Evolutionary conservation across 2,113 vertebrate species (phyloP).

Genomic region (Archilochus colubris): DNA sequence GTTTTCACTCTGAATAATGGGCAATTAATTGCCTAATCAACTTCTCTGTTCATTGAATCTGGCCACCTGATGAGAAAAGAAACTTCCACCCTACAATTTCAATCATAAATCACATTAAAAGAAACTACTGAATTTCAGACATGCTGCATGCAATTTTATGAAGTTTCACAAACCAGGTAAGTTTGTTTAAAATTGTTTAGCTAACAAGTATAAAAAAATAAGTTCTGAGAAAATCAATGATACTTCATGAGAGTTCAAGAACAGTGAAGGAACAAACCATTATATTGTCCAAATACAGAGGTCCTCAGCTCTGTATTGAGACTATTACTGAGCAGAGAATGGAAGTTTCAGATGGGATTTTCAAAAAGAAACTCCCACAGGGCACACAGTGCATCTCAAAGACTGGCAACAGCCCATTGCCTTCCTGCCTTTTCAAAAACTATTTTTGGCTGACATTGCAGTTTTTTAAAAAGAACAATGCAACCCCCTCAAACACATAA

Average conservation of each 20-base stretch:
- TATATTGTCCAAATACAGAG: not conserved
- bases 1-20: not conserved
- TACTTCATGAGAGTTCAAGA: not conserved
- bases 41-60: not conserved
- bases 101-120: not conserved
- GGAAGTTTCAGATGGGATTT: not conserved
- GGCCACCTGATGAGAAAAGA: not conserved
- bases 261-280: not conserved
- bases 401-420: not conserved
- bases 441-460: not conserved
- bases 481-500: not conserved
- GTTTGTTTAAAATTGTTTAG: not conserved
- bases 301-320: not conserved
- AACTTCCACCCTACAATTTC: not conserved
- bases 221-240: not conserved
- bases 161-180: not conserved
- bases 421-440: not conserved
- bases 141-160: not conserved
- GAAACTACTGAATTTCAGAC: not conserved
- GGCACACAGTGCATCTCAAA: not conserved
- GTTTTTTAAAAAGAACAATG: not conserved
- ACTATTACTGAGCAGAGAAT: not conserved
- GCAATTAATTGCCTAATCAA: constrained; percentile 12
- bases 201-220: not conserved
- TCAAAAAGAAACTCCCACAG: not conserved